A percentile compares a stretch with the other conserved stretches of the same genome.
phyloP scores from a whole-genome alignment of 1,140 invertebrate genomes.

The Cydia fagiglandana region DNA sequence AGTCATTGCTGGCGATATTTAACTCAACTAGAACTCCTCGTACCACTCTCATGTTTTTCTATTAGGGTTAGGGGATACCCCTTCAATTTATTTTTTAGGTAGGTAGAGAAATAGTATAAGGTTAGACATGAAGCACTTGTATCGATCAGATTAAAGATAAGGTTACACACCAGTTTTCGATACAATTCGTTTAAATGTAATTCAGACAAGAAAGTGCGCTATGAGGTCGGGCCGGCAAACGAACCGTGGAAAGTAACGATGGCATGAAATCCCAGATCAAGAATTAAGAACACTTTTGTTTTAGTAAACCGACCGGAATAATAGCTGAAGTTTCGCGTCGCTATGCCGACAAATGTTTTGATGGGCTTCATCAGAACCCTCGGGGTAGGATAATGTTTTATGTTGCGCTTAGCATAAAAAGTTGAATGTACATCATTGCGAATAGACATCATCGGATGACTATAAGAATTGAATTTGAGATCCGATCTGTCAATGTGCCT shows the following conservation, averaged over 20 bases:
- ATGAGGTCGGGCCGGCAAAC: conserved; percentile 40
- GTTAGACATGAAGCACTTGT: conserved; percentile 25
- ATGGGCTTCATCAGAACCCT: conserved; percentile 59
- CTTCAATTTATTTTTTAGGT: not conserved
- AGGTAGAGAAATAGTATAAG: not conserved
- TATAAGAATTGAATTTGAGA: conserved; percentile 42
- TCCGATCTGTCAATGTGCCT: conserved; percentile 46
- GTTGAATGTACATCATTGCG: conserved; percentile 37
- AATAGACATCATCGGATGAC: conserved; percentile 27
- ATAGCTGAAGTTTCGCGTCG: conserved; percentile 64
- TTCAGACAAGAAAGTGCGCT: conserved; percentile 43
- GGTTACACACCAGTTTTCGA: conserved; percentile 38
- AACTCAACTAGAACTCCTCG: not conserved
- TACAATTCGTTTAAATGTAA: conserved; percentile 52
- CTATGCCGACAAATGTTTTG: conserved; percentile 68
- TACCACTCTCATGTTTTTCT: not conserved
- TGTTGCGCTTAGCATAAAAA: conserved; percentile 49
- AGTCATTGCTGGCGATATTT: conserved; percentile 5
- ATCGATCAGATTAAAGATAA: conserved; percentile 42
- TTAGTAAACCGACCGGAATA: conserved; percentile 68
- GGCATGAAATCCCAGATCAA: conserved; percentile 60
- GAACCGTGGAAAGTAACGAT: conserved; percentile 59
- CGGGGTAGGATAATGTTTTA: conserved; percentile 53
- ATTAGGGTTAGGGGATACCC: not conserved
- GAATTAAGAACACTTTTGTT: conserved; percentile 65